These are phyloP conservation scores for Aleadryas rufinucha DNA, from an alignment of 2,113 vertebrate genomes.

Conservation along the genomic window DNA sequence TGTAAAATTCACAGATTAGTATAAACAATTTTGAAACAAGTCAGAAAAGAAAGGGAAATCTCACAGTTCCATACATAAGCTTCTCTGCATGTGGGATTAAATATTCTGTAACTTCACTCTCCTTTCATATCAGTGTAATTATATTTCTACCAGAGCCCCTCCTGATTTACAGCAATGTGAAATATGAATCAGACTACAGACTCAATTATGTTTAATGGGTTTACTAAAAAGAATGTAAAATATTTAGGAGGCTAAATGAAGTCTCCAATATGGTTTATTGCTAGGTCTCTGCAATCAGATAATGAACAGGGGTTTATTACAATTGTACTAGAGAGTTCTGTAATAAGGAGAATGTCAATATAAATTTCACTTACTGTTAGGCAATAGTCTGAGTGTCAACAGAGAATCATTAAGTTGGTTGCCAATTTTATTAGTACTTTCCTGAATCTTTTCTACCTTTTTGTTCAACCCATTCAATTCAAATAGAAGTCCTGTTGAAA, in stretches of 20 bases:
- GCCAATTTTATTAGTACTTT: conserved; percentile 62
- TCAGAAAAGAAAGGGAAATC: neutral
- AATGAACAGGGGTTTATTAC: neutral
- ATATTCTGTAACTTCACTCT: neutral
- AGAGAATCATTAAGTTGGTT: conserved; percentile 74
- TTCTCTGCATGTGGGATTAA: neutral
- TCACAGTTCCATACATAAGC: neutral
- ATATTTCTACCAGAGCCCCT: neutral
- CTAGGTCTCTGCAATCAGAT: neutral
- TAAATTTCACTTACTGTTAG: conserved; percentile 74
- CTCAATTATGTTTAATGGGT: neutral
- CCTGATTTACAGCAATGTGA: neutral
- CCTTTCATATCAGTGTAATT: neutral
- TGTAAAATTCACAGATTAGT: neutral
- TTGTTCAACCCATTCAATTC: conserved; percentile 69
- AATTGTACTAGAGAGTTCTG: neutral
- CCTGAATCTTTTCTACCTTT: conserved; percentile 64
- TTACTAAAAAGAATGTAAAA: neutral
- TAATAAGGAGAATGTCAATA: neutral
- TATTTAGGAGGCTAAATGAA: neutral
- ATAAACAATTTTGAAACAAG: neutral
- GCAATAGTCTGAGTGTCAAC: conserved; percentile 65
- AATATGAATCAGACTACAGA: neutral
- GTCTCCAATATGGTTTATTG: neutral
- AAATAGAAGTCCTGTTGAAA: conserved; percentile 69